Conservation (phyloP, 1,140 invertebrate species). For the Orchesella cincta region DNA sequence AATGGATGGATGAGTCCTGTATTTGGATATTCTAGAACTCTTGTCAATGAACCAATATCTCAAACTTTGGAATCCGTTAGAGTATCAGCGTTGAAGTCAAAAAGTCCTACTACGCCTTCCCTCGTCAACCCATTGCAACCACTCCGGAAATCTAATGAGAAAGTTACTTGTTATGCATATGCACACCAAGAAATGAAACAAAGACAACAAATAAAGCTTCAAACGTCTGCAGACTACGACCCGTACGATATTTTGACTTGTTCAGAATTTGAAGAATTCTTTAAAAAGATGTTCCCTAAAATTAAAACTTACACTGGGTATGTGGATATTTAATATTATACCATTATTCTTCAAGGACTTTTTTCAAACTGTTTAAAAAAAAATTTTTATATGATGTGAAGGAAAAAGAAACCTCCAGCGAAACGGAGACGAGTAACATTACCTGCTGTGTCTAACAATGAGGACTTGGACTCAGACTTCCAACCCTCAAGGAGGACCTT, state of each 20-base stretch:
- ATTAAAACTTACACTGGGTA: not conserved
- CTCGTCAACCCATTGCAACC: not conserved
- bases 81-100: no score
- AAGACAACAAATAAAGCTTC: not conserved
- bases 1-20: not conserved
- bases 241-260: not conserved
- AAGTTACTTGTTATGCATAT: constrained; percentile 1
- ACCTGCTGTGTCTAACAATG: no score
- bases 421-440: not conserved
- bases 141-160: not conserved
- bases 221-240: not conserved
- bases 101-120: no score
- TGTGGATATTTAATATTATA: not conserved
- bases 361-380: not conserved
- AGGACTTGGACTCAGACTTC: no score
- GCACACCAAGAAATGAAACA: not conserved
- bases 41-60: not conserved
- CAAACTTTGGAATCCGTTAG: not conserved
- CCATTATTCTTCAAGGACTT: not conserved
- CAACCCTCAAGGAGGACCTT: no score
- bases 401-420: not conserved
- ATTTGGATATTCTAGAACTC: not conserved
- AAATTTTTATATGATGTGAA: not conserved
- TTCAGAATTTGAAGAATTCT: not conserved
- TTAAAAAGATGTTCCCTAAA: not conserved